phyloP scores from a whole-genome alignment of 2,888 invertebrate genomes.

The Acholoe squamosa region DNA sequence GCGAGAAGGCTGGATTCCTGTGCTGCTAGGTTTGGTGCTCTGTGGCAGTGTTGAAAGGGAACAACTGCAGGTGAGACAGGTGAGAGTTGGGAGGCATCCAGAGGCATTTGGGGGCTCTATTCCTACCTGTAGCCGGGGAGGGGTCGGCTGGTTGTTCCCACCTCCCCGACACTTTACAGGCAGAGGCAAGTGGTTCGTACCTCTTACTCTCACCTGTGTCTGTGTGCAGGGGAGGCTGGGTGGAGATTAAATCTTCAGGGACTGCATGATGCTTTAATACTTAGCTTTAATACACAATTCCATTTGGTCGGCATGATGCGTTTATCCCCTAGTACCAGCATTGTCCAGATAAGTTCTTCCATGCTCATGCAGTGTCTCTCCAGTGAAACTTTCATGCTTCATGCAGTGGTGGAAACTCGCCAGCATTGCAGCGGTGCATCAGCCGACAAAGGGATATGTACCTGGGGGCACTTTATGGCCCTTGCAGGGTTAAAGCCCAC shows the following conservation, averaged over 20 bases:
- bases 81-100: background rate
- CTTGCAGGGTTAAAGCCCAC: too few relatives aligned
- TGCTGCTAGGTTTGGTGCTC: background rate
- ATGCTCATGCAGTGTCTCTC: too few relatives aligned
- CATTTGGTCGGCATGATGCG: too few relatives aligned
- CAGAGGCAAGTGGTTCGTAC: constrained; percentile 18
- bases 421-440: too few relatives aligned
- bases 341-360: background rate
- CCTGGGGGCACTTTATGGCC: too few relatives aligned
- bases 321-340: too few relatives aligned
- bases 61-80: background rate
- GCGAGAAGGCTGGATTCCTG: background rate
- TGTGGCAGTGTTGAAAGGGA: background rate
- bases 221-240: background rate
- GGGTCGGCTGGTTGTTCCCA: background rate
- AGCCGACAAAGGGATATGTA: too few relatives aligned
- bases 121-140: background rate
- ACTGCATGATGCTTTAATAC: too few relatives aligned
- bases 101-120: too few relatives aligned
- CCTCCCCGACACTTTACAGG: constrained; percentile 10
- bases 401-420: too few relatives aligned
- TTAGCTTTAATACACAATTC: too few relatives aligned
- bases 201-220: background rate
- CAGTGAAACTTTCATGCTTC: too few relatives aligned
- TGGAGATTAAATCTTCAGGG: background rate